Conservation (phyloP, 1,140 invertebrate species). For the Thaumetopoea pityocampa region DNA sequence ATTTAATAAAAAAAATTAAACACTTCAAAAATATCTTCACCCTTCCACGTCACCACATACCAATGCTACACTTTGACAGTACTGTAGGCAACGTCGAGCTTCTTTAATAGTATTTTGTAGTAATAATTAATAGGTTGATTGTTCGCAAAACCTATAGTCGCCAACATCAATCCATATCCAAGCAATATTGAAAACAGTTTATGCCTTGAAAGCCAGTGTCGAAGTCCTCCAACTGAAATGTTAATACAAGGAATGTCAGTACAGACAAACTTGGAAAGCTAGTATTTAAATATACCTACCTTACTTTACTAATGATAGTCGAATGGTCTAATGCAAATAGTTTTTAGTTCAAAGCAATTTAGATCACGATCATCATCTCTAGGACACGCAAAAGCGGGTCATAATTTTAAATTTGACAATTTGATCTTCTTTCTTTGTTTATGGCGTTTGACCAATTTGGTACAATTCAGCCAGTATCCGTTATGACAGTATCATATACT, state of each 20-base stretch:
- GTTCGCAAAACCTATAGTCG: conserved; percentile 68
- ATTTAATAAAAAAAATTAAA: too few species aligned
- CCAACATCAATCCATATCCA: conserved; percentile 67
- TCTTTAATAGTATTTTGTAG: conserved; percentile 65
- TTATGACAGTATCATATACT: too few species aligned
- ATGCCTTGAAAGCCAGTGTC: conserved; percentile 60
- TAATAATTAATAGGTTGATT: conserved; percentile 70
- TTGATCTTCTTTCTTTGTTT: too few species aligned
- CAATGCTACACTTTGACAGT: conserved; percentile 48
- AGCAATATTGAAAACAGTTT: conserved; percentile 68
- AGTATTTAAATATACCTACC: too few species aligned
- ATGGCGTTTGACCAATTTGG: too few species aligned
- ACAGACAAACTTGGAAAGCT: too few species aligned
- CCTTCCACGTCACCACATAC: not conserved
- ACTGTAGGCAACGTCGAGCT: conserved; percentile 53
- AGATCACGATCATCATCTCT: too few species aligned
- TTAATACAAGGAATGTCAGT: conserved; percentile 1
- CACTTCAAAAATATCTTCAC: conserved; percentile 6
- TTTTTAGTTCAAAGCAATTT: too few species aligned
- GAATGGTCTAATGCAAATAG: too few species aligned
- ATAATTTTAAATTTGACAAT: too few species aligned
- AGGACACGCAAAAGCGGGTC: too few species aligned
- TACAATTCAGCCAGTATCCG: too few species aligned
- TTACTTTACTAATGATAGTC: not conserved
- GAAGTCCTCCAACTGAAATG: conserved; percentile 52